phyloP scores from a whole-genome alignment of 23 tunicate species.

The Ascidia mentula region DNA sequence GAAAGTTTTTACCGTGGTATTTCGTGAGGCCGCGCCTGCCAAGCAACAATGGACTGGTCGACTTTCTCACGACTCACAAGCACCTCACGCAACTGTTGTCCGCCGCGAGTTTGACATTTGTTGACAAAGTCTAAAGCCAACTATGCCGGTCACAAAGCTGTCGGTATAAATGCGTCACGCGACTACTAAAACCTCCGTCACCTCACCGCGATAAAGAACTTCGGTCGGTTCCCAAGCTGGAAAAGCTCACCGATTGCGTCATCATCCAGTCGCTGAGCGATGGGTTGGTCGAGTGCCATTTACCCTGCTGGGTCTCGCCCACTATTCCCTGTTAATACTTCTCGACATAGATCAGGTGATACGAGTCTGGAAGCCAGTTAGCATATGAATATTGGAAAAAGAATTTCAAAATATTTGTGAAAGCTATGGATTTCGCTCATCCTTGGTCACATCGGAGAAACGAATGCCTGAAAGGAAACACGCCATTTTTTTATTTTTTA shows the following conservation, averaged over 20 bases:
- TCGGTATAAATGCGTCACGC: conserved; percentile 8
- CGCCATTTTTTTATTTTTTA: no score
- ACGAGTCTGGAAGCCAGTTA: neutral
- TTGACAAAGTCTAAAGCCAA: neutral
- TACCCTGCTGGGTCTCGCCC: neutral
- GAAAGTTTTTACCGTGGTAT: neutral
- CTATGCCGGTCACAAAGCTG: neutral
- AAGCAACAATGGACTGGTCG: neutral
- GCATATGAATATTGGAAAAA: no score
- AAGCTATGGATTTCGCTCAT: no score
- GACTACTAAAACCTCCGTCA: neutral
- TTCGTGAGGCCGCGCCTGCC: conserved; percentile 3
- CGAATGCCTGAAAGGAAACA: no score
- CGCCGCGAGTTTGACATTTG: conserved; percentile 1
- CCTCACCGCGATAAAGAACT: neutral
- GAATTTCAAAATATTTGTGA: no score
- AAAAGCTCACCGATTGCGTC: neutral
- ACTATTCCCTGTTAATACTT: neutral
- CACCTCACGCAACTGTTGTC: neutral
- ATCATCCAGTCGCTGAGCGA: neutral
- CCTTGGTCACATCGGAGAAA: no score
- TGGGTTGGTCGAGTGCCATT: neutral
- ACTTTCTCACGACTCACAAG: neutral
- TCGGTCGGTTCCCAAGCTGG: conserved; percentile 4
- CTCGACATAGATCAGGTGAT: neutral